Evolutionary conservation across 2,113 vertebrate species (phyloP).

Genomic region (Chitala chitala): DNA sequence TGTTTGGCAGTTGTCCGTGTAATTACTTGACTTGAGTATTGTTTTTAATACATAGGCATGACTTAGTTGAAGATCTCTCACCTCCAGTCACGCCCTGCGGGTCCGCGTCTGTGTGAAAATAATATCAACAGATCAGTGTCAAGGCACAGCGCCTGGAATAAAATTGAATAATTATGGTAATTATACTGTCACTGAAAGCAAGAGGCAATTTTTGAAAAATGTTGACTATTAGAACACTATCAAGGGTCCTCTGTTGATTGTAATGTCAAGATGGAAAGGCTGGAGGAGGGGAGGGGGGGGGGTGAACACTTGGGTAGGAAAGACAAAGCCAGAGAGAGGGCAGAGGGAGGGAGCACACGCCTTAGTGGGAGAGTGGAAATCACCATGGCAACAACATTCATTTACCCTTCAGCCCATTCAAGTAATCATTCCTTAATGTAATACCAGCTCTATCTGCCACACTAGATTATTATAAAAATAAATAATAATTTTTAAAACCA

Average conservation of each 20-base stretch:
- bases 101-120: not conserved
- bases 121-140: not conserved
- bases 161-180: slow-evolving; percentile 21
- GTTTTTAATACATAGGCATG: not conserved
- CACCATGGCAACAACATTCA: slow-evolving; percentile 33
- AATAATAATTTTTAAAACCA: slow-evolving; percentile 14
- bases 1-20: not conserved
- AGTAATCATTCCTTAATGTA: slow-evolving; percentile 24
- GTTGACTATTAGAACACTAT: slow-evolving; percentile 8
- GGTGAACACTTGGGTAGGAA: not conserved
- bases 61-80: not conserved
- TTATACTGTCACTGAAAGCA: not conserved
- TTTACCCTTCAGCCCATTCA: slow-evolving; percentile 23
- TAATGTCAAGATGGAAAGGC: slow-evolving; percentile 8
- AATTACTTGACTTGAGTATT: not conserved
- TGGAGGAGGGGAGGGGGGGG: not conserved
- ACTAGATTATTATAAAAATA: not conserved
- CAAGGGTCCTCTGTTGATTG: slow-evolving; percentile 15
- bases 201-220: slow-evolving; percentile 17
- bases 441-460: not conserved
- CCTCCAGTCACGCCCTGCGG: not conserved
- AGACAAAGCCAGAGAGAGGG: slow-evolving; percentile 2
- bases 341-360: not conserved
- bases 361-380: slow-evolving; percentile 14
- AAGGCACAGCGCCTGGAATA: not conserved